Evolutionary conservation across 1,140 invertebrate species (phyloP), one percentile per base, ranked within the genome.

Genomic region (Brachionus rubens): DNA sequence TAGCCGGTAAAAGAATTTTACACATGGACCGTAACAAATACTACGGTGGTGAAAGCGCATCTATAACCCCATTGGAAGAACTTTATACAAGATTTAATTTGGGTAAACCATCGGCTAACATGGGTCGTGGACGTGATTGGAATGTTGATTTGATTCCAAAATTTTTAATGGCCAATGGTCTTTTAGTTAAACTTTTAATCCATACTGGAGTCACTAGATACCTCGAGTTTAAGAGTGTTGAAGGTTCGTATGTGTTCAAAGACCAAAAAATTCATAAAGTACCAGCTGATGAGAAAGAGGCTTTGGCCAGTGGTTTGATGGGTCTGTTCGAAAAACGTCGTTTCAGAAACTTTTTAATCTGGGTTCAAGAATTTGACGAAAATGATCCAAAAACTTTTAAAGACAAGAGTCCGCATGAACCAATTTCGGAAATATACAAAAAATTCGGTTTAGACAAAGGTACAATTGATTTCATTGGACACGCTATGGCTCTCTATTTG

Each of bases 11-110:
- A 87, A 98, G 97, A 85, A 96, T 99, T 56, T 88, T 99, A 77
- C 97, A 99, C 87, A 94, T 99, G 87, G 97, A 99, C 88, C 91
- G 96, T 79, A 99, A 99, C 87, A 96, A 96, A 87, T 99, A 99
- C 86, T 99, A 99, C 87, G 97, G 97, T 76, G 97, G 94, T 78
- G 96, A 99, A 86, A 97, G 94, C 82, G 96, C 97, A 79, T 99
- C 96, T 79, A 93, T 99, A 84, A 98, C 96, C 78, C 97, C 97
- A 75, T 87, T 99, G 81, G 94, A 98, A 85, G 94, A 99, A 85
- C 88, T 96, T 65, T 97, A 94, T 85, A 79, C 90, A 75, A 91
- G 93, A 36, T 82, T 81, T 30, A 54, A 76, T 40, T 48, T 62
- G 36, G 19, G 21, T 14, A 50, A 33, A 59, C 40, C 54, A 30